Conservation (phyloP, 2,888 invertebrate genomes). For the Drosophila stalkeri region DNA sequence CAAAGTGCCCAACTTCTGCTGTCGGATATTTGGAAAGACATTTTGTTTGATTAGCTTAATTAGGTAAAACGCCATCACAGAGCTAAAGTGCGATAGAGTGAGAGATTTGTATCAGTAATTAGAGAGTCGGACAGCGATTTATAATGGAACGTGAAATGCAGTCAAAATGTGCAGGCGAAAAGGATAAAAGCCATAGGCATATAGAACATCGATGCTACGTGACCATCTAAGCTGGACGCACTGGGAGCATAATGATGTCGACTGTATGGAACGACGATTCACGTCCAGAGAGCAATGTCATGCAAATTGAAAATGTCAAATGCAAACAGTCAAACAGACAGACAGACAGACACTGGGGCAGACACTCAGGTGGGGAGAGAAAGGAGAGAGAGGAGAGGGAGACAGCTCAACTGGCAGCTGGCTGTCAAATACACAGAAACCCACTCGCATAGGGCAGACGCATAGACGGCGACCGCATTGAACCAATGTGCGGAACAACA, state of each 20-base stretch:
- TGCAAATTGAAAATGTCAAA: conserved; percentile 80
- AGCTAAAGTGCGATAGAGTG: background rate
- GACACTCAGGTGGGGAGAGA: conserved; percentile 24
- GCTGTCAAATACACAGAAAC: conserved; percentile 63
- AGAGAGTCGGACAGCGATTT: conserved; percentile 18
- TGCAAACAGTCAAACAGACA: conserved; percentile 62
- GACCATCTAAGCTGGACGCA: conserved; percentile 33
- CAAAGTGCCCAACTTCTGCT: conserved; percentile 30
- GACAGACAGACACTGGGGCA: conserved; percentile 23
- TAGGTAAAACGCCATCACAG: conserved; percentile 6
- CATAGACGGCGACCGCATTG: conserved; percentile 50
- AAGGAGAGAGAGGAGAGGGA: conserved; percentile 46
- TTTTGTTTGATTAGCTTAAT: conserved; percentile 60
- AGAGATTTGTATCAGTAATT: conserved; percentile 17
- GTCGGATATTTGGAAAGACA: conserved; percentile 35
- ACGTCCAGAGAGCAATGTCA: conserved; percentile 57
- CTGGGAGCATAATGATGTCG: conserved; percentile 30
- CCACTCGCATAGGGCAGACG: conserved; percentile 24
- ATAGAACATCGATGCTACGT: conserved; percentile 28
- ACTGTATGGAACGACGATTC: conserved; percentile 15
- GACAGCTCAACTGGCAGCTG: conserved; percentile 69
- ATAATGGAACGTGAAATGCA: conserved; percentile 26
- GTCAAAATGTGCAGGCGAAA: conserved; percentile 8
- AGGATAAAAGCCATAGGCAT: conserved; percentile 11
- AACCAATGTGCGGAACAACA: conserved; percentile 27